phyloP scores from a whole-genome alignment of 2,797 vertebrate genomes.

The Cynopterus sphinx region DNA sequence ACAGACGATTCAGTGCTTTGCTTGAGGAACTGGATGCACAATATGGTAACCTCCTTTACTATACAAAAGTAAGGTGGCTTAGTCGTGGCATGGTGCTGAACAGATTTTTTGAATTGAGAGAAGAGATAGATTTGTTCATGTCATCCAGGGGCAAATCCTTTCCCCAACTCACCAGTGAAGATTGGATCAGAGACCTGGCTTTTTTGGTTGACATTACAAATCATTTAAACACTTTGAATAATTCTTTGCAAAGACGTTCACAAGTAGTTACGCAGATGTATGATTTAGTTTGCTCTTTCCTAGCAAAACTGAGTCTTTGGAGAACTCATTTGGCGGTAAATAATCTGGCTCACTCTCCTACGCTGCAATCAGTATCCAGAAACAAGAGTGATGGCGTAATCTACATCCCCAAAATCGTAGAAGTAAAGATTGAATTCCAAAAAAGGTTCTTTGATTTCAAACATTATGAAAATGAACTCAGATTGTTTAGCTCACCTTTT shows the following conservation, averaged over 20 bases:
- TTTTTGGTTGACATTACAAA: neutral
- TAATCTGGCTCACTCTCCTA: neutral
- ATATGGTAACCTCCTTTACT: neutral
- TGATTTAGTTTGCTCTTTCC: neutral
- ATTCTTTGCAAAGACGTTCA: neutral
- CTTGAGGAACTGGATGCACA: neutral
- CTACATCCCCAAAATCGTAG: neutral
- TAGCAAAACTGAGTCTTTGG: neutral
- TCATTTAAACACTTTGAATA: neutral
- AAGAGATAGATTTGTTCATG: neutral
- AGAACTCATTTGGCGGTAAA: neutral
- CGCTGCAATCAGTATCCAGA: neutral
- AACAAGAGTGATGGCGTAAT: neutral
- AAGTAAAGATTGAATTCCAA: neutral
- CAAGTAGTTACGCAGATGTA: neutral
- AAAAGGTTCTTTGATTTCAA: conserved; percentile 11
- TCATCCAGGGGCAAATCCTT: neutral
- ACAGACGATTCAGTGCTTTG: neutral
- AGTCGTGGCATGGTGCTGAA: neutral
- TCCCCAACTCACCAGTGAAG: neutral
- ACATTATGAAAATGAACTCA: neutral
- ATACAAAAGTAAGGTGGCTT: neutral
- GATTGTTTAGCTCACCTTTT: neutral
- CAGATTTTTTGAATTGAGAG: neutral
- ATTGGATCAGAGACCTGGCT: neutral